phyloP scores from a whole-genome alignment of 2,113 vertebrate genomes.

The Ursus arctos region DNA sequence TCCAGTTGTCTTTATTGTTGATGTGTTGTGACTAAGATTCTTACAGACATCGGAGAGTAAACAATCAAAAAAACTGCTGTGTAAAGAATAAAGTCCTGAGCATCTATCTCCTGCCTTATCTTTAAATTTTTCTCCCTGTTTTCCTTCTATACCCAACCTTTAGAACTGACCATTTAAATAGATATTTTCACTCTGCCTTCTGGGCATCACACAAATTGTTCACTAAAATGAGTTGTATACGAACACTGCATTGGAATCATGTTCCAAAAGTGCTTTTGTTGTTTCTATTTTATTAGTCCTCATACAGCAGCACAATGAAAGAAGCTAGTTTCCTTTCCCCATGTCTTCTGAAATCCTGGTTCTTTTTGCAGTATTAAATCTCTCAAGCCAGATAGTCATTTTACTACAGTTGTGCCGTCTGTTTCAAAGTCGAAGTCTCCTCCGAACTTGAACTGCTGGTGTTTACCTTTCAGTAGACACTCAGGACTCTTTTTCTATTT shows the following conservation, averaged over 20 bases:
- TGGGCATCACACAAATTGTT: neutral
- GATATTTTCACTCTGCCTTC: constrained; percentile 43
- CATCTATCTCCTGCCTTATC: neutral
- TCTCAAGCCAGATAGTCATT: neutral
- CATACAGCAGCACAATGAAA: neutral
- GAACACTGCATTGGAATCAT: neutral
- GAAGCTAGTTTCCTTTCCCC: neutral
- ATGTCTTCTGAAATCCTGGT: neutral
- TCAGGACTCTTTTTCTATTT: neutral
- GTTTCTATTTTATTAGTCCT: constrained; percentile 34
- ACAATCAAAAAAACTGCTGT: neutral
- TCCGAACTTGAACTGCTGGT: neutral
- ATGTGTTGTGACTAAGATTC: neutral
- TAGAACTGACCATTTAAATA: constrained; percentile 15
- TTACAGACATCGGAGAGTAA: neutral
- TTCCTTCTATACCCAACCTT: neutral
- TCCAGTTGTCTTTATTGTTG: neutral
- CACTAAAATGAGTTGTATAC: constrained; percentile 31
- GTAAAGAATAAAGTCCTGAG: neutral
- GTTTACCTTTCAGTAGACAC: neutral
- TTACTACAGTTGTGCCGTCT: neutral
- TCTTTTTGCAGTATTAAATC: constrained; percentile 43
- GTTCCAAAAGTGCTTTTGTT: neutral
- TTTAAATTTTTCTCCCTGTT: constrained; percentile 13
- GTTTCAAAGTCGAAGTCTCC: neutral